Evolutionary conservation across 2,797 vertebrate species (phyloP), one percentile per base, ranked within the genome.

Genomic region (Bryconaethiops microstoma): DNA sequence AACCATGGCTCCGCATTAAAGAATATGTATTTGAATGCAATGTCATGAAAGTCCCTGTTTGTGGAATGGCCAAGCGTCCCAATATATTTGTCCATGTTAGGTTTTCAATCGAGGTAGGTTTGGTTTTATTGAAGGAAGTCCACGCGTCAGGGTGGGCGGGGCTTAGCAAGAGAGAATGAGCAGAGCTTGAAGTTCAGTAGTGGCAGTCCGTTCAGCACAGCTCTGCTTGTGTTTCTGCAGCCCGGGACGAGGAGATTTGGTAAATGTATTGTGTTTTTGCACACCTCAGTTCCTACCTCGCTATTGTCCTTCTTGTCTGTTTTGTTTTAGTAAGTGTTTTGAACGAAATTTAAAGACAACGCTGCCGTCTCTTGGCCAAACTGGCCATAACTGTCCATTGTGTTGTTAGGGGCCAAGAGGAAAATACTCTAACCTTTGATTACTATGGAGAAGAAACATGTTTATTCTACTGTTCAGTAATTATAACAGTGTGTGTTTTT

Each of bases 81-180:
- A 29, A 29, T 45, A 10, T 42, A 7, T 42, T 9, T 19, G 45
- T 54, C 21, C 10, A 4, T 5, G 13, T n/a, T 8, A 42, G 35
- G 6, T 10, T 10, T 67, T 17, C 35, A 19, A 45, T 23, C 42
- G 64, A 80, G 54, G 57, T 19, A 10, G 57, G 7, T 16, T 21
- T 35, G 50, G 59, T 17, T 77, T 48, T 76, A 70, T 74, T 73
- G 39, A 82, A 45, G 80, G 73, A 83, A 84, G 82, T 84, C 76
- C 79, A 76, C 65, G 71, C 79, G 84, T 83, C 71, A 76, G 13
- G 40, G 73, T 71, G 78, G 86, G 86, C 81, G 86, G 79, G 55
- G 79, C 77, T 83, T 77, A 21, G 1, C 29, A n/a, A 50, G 42
- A 21, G 10, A n/a, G 71, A 74, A 14, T n/a, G 63, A 39, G 10